Evolutionary conservation across 2,888 invertebrate genomes (phyloP).

Genomic region (Thereva nobilitata): DNA sequence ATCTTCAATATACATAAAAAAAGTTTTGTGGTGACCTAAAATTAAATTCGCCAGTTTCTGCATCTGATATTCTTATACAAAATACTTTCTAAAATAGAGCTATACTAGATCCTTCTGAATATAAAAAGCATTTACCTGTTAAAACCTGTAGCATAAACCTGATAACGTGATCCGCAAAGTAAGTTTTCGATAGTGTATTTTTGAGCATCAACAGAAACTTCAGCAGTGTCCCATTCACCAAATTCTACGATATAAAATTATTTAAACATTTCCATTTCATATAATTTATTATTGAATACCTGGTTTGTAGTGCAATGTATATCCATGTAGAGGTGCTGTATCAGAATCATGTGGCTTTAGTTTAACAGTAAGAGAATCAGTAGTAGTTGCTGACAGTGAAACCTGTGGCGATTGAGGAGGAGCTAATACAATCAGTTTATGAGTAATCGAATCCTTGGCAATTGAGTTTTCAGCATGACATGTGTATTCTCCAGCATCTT

Average conservation of each 20-base stretch:
- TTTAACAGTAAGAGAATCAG: slow-evolving; percentile 74
- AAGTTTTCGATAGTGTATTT: slow-evolving; percentile 85
- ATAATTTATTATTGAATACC: slow-evolving; percentile 44
- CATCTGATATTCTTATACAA: too few relatives aligned
- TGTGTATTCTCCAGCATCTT: slow-evolving; percentile 92
- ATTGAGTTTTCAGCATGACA: slow-evolving; percentile 92
- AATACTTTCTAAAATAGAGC: too few relatives aligned
- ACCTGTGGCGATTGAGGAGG: slow-evolving; percentile 79
- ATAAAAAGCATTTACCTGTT: slow-evolving; percentile 69
- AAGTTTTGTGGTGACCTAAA: too few relatives aligned
- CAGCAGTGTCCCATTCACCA: slow-evolving; percentile 90
- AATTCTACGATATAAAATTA: slow-evolving; percentile 64
- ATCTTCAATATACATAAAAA: too few relatives aligned
- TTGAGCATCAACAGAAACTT: slow-evolving; percentile 75
- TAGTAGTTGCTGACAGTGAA: slow-evolving; percentile 74
- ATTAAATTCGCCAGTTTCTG: too few relatives aligned
- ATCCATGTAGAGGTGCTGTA: slow-evolving; percentile 87
- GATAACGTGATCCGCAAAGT: slow-evolving; percentile 91
- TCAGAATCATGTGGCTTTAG: slow-evolving; percentile 75
- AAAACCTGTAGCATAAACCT: slow-evolving; percentile 89
- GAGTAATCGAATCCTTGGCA: slow-evolving; percentile 90
- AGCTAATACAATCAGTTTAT: slow-evolving; percentile 79
- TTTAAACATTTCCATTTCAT: background rate
- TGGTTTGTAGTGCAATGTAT: slow-evolving; percentile 89
- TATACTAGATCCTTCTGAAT: too few relatives aligned